Conservation (phyloP, 2,888 invertebrate species). For the Hipparchia sbordonii region DNA sequence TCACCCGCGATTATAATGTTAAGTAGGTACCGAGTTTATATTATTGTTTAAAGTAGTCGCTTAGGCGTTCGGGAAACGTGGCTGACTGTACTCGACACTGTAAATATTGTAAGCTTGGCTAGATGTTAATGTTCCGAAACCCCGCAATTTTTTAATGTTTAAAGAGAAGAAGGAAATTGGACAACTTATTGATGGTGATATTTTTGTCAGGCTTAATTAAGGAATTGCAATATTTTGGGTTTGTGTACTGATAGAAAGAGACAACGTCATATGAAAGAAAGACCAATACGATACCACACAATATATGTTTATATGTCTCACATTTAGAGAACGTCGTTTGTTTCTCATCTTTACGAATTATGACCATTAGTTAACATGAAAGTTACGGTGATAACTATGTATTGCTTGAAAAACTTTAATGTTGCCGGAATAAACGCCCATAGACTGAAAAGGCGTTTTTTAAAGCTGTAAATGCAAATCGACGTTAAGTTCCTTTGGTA, state of each 20-base stretch:
- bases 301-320: neutral
- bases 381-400: constrained; percentile 5
- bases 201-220: constrained; percentile 16
- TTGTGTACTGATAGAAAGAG: neutral
- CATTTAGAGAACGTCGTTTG: neutral
- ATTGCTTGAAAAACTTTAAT: constrained; percentile 20
- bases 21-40: constrained; percentile 30
- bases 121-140: constrained; percentile 16
- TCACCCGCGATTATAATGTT: constrained; percentile 18
- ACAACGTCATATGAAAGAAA: neutral
- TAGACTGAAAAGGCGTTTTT: constrained; percentile 30
- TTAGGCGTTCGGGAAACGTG: constrained; percentile 20
- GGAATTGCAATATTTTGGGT: constrained; percentile 15
- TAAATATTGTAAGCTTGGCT: constrained; percentile 30
- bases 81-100: constrained; percentile 23
- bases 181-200: constrained; percentile 9
- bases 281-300: neutral
- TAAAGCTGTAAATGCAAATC: constrained; percentile 26
- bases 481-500: constrained; percentile 33
- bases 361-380: constrained; percentile 18
- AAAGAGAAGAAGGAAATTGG: neutral
- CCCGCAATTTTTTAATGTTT: constrained; percentile 10
- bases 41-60: constrained; percentile 29
- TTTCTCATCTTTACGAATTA: neutral
- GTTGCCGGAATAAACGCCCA: constrained; percentile 23